These are phyloP conservation scores for Conchocele bisecta DNA, from an alignment of 2,888 invertebrate genomes.

Conservation along the genomic window DNA sequence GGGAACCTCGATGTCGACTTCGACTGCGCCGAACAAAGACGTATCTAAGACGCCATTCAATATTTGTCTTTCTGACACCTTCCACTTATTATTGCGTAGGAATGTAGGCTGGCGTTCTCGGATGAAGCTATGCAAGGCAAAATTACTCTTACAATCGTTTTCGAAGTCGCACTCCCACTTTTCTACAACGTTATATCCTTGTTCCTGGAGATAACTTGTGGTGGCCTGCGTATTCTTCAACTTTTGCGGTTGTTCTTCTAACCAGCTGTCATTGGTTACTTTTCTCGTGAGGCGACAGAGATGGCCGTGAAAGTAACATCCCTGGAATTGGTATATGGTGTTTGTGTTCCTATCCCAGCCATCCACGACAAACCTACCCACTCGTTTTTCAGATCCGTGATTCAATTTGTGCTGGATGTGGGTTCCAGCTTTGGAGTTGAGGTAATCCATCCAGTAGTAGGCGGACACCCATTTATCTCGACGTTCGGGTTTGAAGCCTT, in stretches of 20 bases:
- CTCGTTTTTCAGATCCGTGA: background rate
- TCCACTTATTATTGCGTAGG: background rate
- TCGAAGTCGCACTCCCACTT: constrained; percentile 7
- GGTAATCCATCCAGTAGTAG: too few species aligned
- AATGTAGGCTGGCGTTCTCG: background rate
- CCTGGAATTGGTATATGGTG: background rate
- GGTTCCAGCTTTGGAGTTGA: too few species aligned
- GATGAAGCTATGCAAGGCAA: background rate
- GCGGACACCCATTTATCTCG: too few species aligned
- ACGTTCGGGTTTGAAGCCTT: too few species aligned
- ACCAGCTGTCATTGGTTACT: too few species aligned
- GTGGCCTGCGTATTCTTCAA: too few species aligned
- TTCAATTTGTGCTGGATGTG: background rate
- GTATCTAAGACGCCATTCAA: background rate
- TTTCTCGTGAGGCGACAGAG: too few species aligned
- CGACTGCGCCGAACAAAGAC: background rate
- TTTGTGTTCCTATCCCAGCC: background rate
- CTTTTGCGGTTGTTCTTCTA: too few species aligned
- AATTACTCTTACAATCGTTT: too few species aligned
- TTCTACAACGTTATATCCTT: background rate
- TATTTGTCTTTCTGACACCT: background rate
- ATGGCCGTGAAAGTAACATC: background rate
- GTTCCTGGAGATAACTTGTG: background rate
- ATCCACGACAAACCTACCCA: background rate
- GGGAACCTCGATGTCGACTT: background rate